A percentile compares a stretch with the other conserved stretches of the same genome.
phyloP scores from a whole-genome alignment of 1,140 invertebrate species.

The Planococcus citri region DNA sequence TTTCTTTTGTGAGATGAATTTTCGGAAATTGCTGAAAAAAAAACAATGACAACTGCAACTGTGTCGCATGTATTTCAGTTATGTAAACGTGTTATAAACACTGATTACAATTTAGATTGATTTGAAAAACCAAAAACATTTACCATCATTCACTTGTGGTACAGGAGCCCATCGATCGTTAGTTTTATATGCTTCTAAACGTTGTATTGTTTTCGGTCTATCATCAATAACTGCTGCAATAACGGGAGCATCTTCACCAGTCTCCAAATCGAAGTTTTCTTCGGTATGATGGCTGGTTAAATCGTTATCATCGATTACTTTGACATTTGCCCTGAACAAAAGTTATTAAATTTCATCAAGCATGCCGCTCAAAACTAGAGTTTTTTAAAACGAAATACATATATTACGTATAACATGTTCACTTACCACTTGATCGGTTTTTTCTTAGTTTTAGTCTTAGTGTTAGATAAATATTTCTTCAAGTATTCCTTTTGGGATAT shows the following conservation, averaged over 20 bases:
- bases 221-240: conserved; percentile 85
- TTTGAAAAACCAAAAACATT: not conserved
- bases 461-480: conserved; percentile 37
- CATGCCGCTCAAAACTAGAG: not conserved
- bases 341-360: not conserved
- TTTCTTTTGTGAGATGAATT: not conserved
- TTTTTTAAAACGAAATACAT: conserved; percentile 4
- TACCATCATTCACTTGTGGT: conserved; percentile 28
- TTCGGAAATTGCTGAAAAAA: not conserved
- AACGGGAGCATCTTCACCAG: conserved; percentile 72
- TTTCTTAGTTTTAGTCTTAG: conserved; percentile 29
- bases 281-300: conserved; percentile 45
- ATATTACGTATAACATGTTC: conserved; percentile 33
- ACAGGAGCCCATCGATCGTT: conserved; percentile 60
- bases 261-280: conserved; percentile 45
- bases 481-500: conserved; percentile 61
- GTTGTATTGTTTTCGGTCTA: conserved; percentile 51
- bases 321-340: not conserved
- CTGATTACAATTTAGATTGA: not conserved
- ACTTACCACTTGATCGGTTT: conserved; percentile 45
- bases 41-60: no score
- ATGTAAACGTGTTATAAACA: no score
- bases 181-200: conserved; percentile 47
- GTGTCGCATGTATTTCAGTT: no score
- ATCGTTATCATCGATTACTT: conserved; percentile 65